Evolutionary conservation across 2,797 vertebrate species (phyloP).

Genomic region (Danio albolineatus): DNA sequence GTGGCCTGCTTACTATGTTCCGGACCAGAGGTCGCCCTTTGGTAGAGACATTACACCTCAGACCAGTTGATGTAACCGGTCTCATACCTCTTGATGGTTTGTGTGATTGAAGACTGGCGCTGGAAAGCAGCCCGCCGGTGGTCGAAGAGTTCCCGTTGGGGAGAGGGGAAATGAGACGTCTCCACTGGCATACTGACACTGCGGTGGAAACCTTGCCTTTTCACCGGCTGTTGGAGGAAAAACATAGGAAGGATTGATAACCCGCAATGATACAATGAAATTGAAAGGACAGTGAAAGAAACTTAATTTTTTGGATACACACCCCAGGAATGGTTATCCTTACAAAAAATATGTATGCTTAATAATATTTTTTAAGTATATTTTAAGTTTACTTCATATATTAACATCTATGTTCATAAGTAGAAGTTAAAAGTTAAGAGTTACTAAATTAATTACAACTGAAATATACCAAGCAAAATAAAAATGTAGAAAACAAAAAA

Average conservation of each 20-base stretch:
- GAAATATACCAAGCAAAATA: too few species aligned
- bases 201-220: slow-evolving; percentile 89
- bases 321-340: too few species aligned
- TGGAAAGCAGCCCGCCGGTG: slow-evolving; percentile 84
- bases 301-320: too few species aligned
- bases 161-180: slow-evolving; percentile 83
- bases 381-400: too few species aligned
- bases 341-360: too few species aligned
- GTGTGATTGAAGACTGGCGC: slow-evolving; percentile 95
- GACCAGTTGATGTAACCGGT: neutral
- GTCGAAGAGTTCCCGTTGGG: slow-evolving; percentile 81
- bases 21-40: neutral
- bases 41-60: neutral
- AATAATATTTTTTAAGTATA: too few species aligned
- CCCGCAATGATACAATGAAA: too few species aligned
- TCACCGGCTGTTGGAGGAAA: slow-evolving; percentile 77
- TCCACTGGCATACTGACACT: slow-evolving; percentile 96
- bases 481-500: too few species aligned
- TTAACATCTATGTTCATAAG: too few species aligned
- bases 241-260: neutral
- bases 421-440: too few species aligned
- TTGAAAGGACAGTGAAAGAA: neutral
- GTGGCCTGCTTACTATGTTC: neutral
- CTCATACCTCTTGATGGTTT: slow-evolving; percentile 94
- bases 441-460: too few species aligned